Base-by-base conservation (phyloP, 2,113 vertebrate genomes). In the Pseudorasbora parva region DNA sequence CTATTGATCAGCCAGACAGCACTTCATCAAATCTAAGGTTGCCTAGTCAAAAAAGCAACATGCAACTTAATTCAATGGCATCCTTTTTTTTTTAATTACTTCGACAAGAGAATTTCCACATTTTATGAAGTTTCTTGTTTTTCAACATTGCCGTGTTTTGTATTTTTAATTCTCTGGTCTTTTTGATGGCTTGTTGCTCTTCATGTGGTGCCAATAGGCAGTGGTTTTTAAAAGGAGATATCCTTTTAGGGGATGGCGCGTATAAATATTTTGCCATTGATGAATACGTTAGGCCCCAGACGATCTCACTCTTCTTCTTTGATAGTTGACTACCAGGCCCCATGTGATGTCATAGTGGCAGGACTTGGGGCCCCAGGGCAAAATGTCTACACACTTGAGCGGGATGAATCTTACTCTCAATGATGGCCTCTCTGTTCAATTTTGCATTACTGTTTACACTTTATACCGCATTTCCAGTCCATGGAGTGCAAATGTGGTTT, bases 201-300 rank as follows among this genome's bases (percentile, higher is more conserved):
- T 94, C 89, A 94, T 93, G 91, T 92, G 89, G 91, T 94, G 93
- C 94, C 94, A 95, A 87, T 77, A 89, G 86, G 69, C 85, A 78
- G 45, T 74, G 76, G 78, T 86, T 88, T 91, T 90, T 85, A 89
- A 90, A 93, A 88, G 87, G 85, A 88, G 84, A 59, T 84, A 90
- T 90, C 90, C 89, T 89, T 91, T 90, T 88, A 47, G 88, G 83
- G 90, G 74, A 74, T 89, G 88, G 91, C 89, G 84, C 85, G 80
- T 92, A 94, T 95, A 92, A 94, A 95, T 95, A 94, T 94, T 94
- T 92, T 94, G 90, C 87, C 90, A 89, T 94, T 95, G 94, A 95
- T 95, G 92, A 94, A 93, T 93, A 93, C 10, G 84, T 90, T 90
- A 93, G 83, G 82, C 62, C 78, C 83, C 81, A 43, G 69, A 85